Conservation (phyloP, 2,888 invertebrate genomes). For the Brachylomia viminalis region DNA sequence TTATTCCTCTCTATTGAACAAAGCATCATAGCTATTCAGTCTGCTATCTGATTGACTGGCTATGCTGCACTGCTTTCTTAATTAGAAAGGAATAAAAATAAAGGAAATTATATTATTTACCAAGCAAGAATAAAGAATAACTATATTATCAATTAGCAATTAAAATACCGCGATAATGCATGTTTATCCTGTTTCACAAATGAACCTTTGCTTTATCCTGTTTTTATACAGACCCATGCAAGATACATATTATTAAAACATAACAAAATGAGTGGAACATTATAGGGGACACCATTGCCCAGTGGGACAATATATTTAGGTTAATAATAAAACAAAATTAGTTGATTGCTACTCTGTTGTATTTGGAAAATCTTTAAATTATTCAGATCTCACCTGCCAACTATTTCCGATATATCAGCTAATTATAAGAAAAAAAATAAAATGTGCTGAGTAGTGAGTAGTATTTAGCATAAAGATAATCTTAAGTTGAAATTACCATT, state of each 20-base stretch:
- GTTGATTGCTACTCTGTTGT: neutral
- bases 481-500: neutral
- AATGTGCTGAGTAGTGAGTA: too few relatives aligned
- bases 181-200: constrained; percentile 27
- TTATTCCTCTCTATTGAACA: neutral
- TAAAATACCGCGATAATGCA: neutral
- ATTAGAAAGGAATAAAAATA: neutral
- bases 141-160: neutral
- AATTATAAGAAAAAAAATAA: neutral
- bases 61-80: too few relatives aligned
- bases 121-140: too few relatives aligned
- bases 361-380: neutral
- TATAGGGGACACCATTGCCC: too few relatives aligned
- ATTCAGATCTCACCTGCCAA: too few relatives aligned
- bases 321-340: neutral
- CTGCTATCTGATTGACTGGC: too few relatives aligned
- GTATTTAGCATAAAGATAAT: neutral
- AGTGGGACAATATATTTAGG: neutral
- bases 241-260: neutral
- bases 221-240: neutral
- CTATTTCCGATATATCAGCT: neutral
- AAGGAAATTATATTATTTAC: neutral
- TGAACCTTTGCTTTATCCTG: constrained; percentile 16
- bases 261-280: neutral
- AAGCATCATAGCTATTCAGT: neutral